phyloP scores from a whole-genome alignment of 2,113 vertebrate genomes.

The Tretioscincus oriximinensis region DNA sequence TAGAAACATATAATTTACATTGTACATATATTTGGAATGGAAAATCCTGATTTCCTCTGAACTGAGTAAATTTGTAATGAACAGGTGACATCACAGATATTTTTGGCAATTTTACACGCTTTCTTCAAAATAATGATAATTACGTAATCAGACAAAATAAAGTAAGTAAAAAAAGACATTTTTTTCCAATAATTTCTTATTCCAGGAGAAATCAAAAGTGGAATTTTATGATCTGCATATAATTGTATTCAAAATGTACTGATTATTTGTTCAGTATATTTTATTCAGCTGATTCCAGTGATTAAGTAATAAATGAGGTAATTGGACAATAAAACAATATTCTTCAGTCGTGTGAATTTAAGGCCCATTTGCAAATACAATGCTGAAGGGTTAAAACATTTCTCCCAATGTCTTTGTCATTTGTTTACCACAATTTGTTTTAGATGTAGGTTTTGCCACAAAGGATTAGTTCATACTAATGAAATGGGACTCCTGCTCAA shows the following conservation, averaged over 20 bases:
- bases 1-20: background rate
- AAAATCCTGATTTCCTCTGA: background rate
- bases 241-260: background rate
- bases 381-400: background rate
- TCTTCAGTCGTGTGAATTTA: background rate
- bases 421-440: constrained; percentile 10
- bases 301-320: background rate
- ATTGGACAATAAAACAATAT: background rate
- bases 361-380: background rate
- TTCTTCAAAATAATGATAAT: background rate
- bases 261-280: background rate
- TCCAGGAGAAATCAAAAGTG: background rate
- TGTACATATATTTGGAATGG: background rate
- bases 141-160: background rate
- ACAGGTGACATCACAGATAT: background rate
- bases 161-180: background rate
- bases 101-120: background rate
- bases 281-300: background rate
- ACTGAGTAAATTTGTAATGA: background rate
- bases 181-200: background rate
- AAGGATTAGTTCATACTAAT: background rate
- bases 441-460: background rate
- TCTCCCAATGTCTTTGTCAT: background rate
- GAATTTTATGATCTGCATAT: background rate
- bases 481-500: background rate